phyloP scores from a whole-genome alignment of 2,888 invertebrate genomes.

The Cremastinae sp. region DNA sequence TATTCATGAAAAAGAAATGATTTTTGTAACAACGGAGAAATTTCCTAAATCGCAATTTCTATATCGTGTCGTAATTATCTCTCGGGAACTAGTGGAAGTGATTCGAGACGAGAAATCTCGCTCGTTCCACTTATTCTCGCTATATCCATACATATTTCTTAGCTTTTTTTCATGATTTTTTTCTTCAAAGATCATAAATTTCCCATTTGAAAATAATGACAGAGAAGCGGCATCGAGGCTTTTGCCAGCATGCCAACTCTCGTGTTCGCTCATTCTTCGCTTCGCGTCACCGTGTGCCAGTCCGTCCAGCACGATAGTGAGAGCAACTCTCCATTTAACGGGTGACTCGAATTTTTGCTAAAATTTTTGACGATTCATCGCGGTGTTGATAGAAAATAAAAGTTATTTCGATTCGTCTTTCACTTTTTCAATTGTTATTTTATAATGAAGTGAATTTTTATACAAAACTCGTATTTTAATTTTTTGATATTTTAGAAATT shows the following conservation, averaged over 20 bases:
- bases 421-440: no score
- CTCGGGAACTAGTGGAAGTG: slow-evolving; percentile 56
- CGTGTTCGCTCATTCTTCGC: slow-evolving; percentile 48
- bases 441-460: no score
- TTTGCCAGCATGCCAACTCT: slow-evolving; percentile 30
- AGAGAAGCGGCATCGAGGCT: slow-evolving; percentile 20
- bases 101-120: slow-evolving; percentile 63
- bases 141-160: background rate
- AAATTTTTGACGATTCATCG: background rate
- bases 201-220: slow-evolving; percentile 60
- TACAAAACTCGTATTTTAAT: background rate
- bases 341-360: slow-evolving; percentile 31
- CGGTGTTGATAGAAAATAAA: slow-evolving; percentile 6
- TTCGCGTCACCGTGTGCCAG: slow-evolving; percentile 55
- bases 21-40: slow-evolving; percentile 7
- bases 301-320: slow-evolving; percentile 57
- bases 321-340: slow-evolving; percentile 51
- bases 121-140: slow-evolving; percentile 56
- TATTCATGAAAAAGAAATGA: background rate
- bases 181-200: slow-evolving; percentile 57
- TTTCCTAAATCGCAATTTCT: slow-evolving; percentile 35
- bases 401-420: background rate
- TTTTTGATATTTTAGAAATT: background rate
- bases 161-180: background rate
- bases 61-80: slow-evolving; percentile 39